Conservation (phyloP, 2,888 invertebrate genomes). For the Zaprionus lineosus region DNA sequence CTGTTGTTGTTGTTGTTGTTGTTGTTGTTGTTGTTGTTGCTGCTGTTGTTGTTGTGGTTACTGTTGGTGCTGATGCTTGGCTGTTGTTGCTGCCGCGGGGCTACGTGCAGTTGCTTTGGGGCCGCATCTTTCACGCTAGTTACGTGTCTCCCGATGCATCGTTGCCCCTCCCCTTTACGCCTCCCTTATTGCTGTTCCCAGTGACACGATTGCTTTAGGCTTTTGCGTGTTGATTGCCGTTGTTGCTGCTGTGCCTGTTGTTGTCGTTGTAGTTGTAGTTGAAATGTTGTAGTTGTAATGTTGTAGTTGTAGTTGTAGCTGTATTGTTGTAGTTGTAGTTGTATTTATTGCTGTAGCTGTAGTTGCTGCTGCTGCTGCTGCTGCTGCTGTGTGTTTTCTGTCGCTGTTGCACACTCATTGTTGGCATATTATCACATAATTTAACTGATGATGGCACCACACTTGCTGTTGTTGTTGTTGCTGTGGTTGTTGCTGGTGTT, state of each 20-base stretch:
- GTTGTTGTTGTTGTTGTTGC: conserved; percentile 34
- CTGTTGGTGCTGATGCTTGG: conserved; percentile 12
- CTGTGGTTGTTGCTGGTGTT: conserved; percentile 17
- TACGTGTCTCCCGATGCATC: conserved; percentile 29
- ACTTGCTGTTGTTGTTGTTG: conserved; percentile 20
- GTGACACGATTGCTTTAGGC: conserved; percentile 74
- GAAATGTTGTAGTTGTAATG: no score
- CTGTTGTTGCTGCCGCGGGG: conserved; percentile 27
- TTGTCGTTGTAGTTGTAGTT: no score
- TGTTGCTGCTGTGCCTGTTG: conserved; percentile 28
- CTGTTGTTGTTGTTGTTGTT: conserved; percentile 17
- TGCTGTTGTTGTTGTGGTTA: conserved; percentile 45
- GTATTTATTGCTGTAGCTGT: conserved; percentile 47
- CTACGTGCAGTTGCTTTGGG: conserved; percentile 56
- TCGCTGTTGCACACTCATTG: conserved; percentile 77
- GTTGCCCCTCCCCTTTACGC: neutral
- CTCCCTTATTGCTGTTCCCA: neutral
- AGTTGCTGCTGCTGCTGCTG: conserved; percentile 18
- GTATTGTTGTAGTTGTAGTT: no score
- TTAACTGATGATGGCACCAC: conserved; percentile 77
- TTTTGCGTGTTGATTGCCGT: conserved; percentile 75
- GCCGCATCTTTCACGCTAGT: conserved; percentile 61
- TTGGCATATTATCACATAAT: conserved; percentile 79
- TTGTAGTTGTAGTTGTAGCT: no score
- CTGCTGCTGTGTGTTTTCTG: conserved; percentile 28